Conservation (phyloP, 2,797 vertebrate species). For the Chromobotia macracanthus region DNA sequence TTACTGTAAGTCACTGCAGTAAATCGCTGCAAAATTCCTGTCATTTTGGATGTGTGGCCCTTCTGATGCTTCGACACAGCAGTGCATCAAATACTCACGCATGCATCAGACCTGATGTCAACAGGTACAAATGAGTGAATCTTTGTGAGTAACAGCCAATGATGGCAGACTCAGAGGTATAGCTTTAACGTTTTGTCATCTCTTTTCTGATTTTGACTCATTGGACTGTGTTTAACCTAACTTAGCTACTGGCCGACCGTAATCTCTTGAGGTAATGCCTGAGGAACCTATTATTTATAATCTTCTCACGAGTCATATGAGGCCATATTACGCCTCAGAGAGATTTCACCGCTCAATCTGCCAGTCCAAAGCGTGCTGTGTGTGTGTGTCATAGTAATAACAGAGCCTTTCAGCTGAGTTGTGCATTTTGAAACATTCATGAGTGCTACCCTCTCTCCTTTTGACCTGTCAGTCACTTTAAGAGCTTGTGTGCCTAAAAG, state of each 20-base stretch:
- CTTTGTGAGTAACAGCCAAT: background rate
- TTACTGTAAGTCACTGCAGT: slow-evolving; percentile 46
- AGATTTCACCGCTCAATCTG: slow-evolving; percentile 15
- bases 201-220: background rate
- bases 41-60: background rate
- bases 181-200: slow-evolving; percentile 4
- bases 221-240: slow-evolving; percentile 3
- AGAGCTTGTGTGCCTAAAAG: background rate
- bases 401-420: background rate
- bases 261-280: slow-evolving; percentile 39
- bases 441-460: slow-evolving; percentile 12
- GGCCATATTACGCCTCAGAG: background rate
- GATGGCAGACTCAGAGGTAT: background rate
- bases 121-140: background rate
- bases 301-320: slow-evolving; percentile 41
- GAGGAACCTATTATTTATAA: slow-evolving; percentile 40
- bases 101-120: background rate
- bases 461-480: background rate
- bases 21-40: background rate
- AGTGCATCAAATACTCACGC: background rate
- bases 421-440: background rate
- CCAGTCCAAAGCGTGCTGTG: background rate
- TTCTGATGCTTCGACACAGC: background rate
- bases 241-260: background rate
- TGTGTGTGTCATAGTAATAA: background rate